phyloP scores from a whole-genome alignment of 2,888 invertebrate species.

The Saturnia japonica region DNA sequence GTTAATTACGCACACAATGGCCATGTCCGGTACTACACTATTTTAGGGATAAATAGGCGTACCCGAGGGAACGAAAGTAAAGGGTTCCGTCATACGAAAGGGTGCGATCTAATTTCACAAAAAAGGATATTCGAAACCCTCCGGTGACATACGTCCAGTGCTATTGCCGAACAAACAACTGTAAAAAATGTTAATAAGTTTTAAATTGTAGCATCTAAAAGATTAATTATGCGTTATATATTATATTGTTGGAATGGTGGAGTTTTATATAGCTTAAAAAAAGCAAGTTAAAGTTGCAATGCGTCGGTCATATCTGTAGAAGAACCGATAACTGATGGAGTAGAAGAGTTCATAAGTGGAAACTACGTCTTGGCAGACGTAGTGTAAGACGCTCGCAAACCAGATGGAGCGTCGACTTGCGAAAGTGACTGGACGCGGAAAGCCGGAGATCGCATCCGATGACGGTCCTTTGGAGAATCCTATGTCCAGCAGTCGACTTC shows the following conservation, averaged over 20 bases:
- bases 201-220: neutral
- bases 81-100: conserved; percentile 56
- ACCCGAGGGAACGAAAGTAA: conserved; percentile 49
- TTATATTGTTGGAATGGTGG: neutral
- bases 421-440: too few relatives aligned
- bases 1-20: conserved; percentile 23
- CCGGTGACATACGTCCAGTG: conserved; percentile 44
- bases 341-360: too few relatives aligned
- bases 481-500: too few relatives aligned
- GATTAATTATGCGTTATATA: neutral
- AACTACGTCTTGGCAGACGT: too few relatives aligned
- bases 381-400: too few relatives aligned
- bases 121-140: conserved; percentile 66
- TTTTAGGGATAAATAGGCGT: conserved; percentile 49
- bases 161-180: conserved; percentile 23
- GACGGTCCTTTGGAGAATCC: too few relatives aligned
- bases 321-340: too few relatives aligned
- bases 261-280: too few relatives aligned
- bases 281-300: too few relatives aligned
- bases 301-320: too few relatives aligned
- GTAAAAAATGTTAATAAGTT: neutral
- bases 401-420: too few relatives aligned
- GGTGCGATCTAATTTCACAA: conserved; percentile 74
- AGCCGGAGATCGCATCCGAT: too few relatives aligned
- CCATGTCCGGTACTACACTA: conserved; percentile 41